Evolutionary conservation across 2,888 invertebrate species (phyloP).

Genomic region (Glaucopsyche alexis): DNA sequence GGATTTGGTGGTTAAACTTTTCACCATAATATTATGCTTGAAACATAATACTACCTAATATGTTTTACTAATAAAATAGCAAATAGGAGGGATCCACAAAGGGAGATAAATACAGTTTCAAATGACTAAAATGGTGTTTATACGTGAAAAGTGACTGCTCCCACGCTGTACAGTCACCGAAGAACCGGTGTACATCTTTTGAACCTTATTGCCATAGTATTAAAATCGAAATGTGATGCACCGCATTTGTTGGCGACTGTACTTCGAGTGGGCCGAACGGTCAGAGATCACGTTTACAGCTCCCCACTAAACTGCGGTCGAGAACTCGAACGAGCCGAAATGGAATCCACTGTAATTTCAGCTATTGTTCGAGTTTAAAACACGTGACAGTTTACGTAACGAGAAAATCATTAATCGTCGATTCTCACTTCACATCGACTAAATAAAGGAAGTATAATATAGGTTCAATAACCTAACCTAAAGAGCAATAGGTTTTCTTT

Average conservation of each 20-base stretch:
- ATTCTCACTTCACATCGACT: neutral
- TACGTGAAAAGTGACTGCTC: neutral
- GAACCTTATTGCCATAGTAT: neutral
- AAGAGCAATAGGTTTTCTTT: too few relatives aligned
- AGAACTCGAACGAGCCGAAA: neutral
- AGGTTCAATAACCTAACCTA: too few relatives aligned
- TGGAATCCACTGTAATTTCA: conserved; percentile 4
- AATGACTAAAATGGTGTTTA: neutral
- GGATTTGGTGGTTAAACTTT: too few relatives aligned
- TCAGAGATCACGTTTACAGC: conserved; percentile 3
- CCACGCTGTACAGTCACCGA: neutral
- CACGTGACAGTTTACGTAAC: neutral
- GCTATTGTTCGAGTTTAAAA: neutral
- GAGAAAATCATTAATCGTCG: neutral
- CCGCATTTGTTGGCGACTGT: neutral
- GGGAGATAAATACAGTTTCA: too few relatives aligned
- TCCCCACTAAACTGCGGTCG: conserved; percentile 2
- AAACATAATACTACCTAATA: too few relatives aligned
- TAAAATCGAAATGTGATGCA: neutral
- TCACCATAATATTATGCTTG: too few relatives aligned
- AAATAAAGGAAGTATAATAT: too few relatives aligned
- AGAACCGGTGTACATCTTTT: neutral
- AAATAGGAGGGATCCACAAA: neutral
- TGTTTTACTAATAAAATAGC: too few relatives aligned
- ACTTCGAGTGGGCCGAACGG: neutral